A percentile compares a stretch with the other conserved stretches of the same genome.
phyloP scores from a whole-genome alignment of 2,888 invertebrate species.

The Neocrepidodera transversa region DNA sequence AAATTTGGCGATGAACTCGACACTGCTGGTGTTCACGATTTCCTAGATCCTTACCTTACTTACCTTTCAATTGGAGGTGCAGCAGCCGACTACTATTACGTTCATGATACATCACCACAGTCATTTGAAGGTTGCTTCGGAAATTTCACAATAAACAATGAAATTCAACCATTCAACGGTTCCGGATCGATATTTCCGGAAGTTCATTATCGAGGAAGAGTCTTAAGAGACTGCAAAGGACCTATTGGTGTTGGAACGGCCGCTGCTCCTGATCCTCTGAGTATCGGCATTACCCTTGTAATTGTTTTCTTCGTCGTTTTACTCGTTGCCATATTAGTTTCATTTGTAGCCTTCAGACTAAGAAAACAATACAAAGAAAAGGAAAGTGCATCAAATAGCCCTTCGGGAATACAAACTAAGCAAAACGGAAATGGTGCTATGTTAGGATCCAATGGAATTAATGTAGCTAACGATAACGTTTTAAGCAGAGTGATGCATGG shows the following conservation, averaged over 20 bases:
- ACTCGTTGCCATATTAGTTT: slow-evolving; percentile 86
- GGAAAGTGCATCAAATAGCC: slow-evolving; percentile 70
- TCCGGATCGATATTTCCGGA: slow-evolving; percentile 83
- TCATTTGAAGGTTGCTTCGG: slow-evolving; percentile 90
- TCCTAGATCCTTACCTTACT: slow-evolving; percentile 88
- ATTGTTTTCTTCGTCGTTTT: slow-evolving; percentile 93
- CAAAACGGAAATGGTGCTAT: slow-evolving; percentile 77
- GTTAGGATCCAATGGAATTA: slow-evolving; percentile 72
- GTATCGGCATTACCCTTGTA: slow-evolving; percentile 91
- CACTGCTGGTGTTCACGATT: slow-evolving; percentile 86
- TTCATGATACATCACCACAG: slow-evolving; percentile 63
- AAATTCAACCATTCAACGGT: slow-evolving; percentile 89
- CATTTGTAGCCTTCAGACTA: slow-evolving; percentile 90
- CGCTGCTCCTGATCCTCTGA: slow-evolving; percentile 84
- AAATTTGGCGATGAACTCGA: slow-evolving; percentile 86
- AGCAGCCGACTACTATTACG: slow-evolving; percentile 67
- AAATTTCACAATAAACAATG: slow-evolving; percentile 87
- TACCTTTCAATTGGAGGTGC: slow-evolving; percentile 82
- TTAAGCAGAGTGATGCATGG: slow-evolving; percentile 73
- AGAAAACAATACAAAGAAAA: slow-evolving; percentile 89
- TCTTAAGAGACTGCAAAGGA: slow-evolving; percentile 77
- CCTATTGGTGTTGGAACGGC: slow-evolving; percentile 78
- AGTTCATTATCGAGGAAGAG: slow-evolving; percentile 74
- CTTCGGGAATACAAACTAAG: slow-evolving; percentile 77
- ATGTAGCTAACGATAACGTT: slow-evolving; percentile 72